Evolutionary conservation across 1,140 invertebrate species (phyloP).

Genomic region (Galendromus occidentalis): DNA sequence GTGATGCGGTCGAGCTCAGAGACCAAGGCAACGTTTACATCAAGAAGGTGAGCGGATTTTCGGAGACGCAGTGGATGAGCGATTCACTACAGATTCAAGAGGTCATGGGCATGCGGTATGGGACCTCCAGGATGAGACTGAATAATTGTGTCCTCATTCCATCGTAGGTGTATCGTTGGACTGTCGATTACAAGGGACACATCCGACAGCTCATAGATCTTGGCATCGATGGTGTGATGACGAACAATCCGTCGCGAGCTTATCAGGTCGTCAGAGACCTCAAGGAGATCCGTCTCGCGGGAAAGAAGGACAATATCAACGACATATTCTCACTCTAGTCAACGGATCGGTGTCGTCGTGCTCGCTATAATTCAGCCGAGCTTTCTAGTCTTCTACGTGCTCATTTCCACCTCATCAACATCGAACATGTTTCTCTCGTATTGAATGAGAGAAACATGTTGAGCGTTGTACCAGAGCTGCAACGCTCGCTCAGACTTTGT

Average conservation of each 20-base stretch:
- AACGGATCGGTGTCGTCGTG: too few species aligned
- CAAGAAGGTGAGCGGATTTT: background rate
- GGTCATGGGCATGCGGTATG: too few species aligned
- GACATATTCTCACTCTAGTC: background rate
- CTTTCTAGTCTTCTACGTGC: too few species aligned
- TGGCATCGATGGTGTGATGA: constrained; percentile 16
- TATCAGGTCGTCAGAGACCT: constrained; percentile 14
- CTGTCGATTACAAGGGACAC: constrained; percentile 14
- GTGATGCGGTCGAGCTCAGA: background rate
- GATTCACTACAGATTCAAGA: too few species aligned
- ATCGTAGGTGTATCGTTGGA: constrained; percentile 16
- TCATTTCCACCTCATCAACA: too few species aligned
- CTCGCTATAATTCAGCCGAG: too few species aligned
- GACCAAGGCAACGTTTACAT: background rate
- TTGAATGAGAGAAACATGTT: too few species aligned
- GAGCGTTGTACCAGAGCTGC: too few species aligned
- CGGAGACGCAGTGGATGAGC: too few species aligned
- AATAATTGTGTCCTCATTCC: background rate
- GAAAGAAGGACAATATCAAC: background rate
- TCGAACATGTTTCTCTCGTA: too few species aligned
- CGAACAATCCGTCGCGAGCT: constrained; percentile 15
- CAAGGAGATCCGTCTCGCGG: background rate
- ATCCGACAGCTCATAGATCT: constrained; percentile 13
- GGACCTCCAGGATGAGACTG: too few species aligned
- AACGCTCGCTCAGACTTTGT: too few species aligned